Conservation (phyloP, 1,140 invertebrate genomes). For the Anastrepha ludens region DNA sequence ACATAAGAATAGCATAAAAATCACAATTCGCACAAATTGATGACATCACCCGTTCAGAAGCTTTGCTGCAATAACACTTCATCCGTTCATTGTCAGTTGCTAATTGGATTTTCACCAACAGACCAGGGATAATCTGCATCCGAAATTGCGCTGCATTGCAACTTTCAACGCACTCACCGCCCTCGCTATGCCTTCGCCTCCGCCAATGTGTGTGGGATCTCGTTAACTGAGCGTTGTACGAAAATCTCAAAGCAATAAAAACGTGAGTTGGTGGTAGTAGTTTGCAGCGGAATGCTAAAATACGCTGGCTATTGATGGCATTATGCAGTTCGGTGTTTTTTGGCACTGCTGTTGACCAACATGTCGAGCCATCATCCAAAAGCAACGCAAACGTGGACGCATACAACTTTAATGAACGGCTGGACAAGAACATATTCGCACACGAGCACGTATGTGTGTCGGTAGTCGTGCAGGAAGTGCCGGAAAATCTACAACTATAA, state of each 20-base stretch:
- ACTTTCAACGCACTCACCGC: neutral
- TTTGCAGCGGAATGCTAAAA: too few species aligned
- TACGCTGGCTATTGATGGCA: too few species aligned
- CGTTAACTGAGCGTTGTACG: neutral
- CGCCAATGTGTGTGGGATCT: neutral
- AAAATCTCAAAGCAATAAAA: neutral
- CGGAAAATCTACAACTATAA: neutral
- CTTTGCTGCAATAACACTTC: neutral
- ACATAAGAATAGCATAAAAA: neutral
- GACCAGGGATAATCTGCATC: neutral
- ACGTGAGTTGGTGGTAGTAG: too few species aligned
- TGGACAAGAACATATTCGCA: neutral
- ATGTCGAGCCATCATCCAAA: constrained; percentile 3
- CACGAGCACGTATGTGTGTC: too few species aligned
- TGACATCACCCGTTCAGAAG: neutral
- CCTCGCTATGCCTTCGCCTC: neutral
- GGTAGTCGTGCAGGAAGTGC: neutral
- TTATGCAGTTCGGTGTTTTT: too few species aligned
- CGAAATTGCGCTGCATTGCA: neutral
- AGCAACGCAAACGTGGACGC: neutral
- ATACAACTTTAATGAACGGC: constrained; percentile 13
- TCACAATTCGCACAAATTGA: neutral
- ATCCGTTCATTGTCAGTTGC: neutral
- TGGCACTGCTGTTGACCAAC: neutral
- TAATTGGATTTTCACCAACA: constrained; percentile 43